Evolutionary conservation across 2,888 invertebrate species (phyloP), one percentile per base, ranked within the genome.

Genomic region (Leucophora obtusa): DNA sequence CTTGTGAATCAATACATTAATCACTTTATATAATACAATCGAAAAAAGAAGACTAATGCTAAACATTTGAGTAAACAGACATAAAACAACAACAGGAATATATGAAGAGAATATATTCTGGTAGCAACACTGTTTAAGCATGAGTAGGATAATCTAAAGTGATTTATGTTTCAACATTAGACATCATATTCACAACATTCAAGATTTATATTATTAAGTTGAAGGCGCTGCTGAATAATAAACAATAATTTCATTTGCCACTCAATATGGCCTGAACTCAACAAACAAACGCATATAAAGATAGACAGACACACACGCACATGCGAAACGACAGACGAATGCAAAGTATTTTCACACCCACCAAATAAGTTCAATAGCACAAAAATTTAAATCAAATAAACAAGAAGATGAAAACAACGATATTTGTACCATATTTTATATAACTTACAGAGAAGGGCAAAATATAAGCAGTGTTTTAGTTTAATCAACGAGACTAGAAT

Each of bases 101-200:
- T 58, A 65, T 58, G 58, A 63, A 35, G 17, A 62, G 15, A 21
- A 28, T 50, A 43, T 47, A 47, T 10, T 65, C 43, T 51, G 18
- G 21, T 28, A 28, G 28, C 21, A 33, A 7, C 7, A 6, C 7
- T 9, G 28, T 9, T n/a, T 11, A 51, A 28, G 38, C 53, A 15
- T 24, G 15, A 56, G 56, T 9, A 35, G 51, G 59, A 59, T 70
- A 74, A 66, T 70, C 65, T 70, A 6, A 73, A 76, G 76, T 80
- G 80, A 80, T 80, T 80, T 76, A 76, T 80, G 68, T 72, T 72
- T 69, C 18, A 21, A 63, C 38, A 76, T 76, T 58, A 69, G 47
- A 63, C 68, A 72, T 66, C 63, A 80, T 80, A 80, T 75, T 76
- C 75, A 68, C 70, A 68, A 63, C 35, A 51, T 56, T 54, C 68